These are phyloP conservation scores for Pterois miles DNA, from an alignment of 2,797 vertebrate species.

Conservation along the genomic window DNA sequence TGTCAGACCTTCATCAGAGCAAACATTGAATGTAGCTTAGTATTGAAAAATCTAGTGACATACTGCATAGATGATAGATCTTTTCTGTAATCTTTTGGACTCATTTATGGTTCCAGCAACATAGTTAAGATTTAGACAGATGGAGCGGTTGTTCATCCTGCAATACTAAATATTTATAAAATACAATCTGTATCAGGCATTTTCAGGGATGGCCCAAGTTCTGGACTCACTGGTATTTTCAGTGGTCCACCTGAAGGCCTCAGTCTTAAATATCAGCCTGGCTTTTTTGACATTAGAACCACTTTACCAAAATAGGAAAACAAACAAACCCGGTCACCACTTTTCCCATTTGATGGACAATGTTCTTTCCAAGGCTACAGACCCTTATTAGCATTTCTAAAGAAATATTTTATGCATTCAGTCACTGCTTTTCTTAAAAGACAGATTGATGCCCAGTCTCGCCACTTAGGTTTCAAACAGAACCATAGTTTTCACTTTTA, in stretches of 20 bases:
- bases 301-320: neutral
- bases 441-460: neutral
- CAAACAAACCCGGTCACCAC: neutral
- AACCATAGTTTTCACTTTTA: neutral
- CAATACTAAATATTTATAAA: neutral
- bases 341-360: neutral
- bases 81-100: too few relatives aligned
- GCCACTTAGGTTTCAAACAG: neutral
- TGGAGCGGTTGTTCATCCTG: too few relatives aligned
- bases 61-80: too few relatives aligned
- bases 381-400: conserved; percentile 1
- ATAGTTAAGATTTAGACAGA: too few relatives aligned
- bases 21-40: too few relatives aligned
- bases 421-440: conserved; percentile 3
- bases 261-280: neutral
- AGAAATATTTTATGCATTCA: neutral
- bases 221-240: neutral
- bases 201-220: neutral
- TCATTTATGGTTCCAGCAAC: too few relatives aligned
- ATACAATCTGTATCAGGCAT: neutral
- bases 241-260: conserved; percentile 1
- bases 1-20: too few relatives aligned
- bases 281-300: neutral
- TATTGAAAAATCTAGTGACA: too few relatives aligned
- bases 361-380: neutral